Evolutionary conservation across 2,888 invertebrate genomes (phyloP), one percentile per base, ranked within the genome.

Genomic region (Caenorhabditis angaria): DNA sequence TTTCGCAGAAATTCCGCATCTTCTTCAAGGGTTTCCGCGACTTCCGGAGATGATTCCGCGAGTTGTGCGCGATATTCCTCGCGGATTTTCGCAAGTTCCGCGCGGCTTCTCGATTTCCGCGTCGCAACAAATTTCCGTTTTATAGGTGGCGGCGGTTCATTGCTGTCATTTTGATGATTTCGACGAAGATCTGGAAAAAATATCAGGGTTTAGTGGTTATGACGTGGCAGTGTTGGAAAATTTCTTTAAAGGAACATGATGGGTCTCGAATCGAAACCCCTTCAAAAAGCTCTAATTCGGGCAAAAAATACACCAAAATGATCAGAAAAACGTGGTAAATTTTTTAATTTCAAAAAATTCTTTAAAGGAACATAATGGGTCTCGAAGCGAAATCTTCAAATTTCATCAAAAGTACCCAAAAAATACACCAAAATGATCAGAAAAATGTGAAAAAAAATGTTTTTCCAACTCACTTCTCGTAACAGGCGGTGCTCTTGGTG

Each of bases 141-240:
- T 56, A 62, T 65, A 8, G 70, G 57, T 5, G 61, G 41, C 6
- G 70, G 70, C 24, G 62, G 65, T 51, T 65, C 70, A 18, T 27
- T 28, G 0, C 14, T 4, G 14, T 47, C 35, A 22, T 32, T 35
- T 28, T 12, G 24, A 12, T 41, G 54, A 0, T 56, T 60, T 6
- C 70, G 70, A 12, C 70, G 62, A 25, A 65, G 24, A 5, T 61
- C 65, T 65, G 48, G 27, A 32, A 24, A 35, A 8, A 22, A 10
- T 14, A 20, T 1, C 18, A n/a, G 51, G 10, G 24, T 48, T 0
- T 58, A 12, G 29, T 64, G 65, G 10, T 41, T 14, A 41, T n/a
- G n/a, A n/a, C n/a, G n/a, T n/a, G n/a, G n/a, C n/a, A n/a, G 35
- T 35, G 14, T 14, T 35, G 35, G 6, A 35, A 35, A 35, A 35